phyloP scores from a whole-genome alignment of 2,113 vertebrate species.

The Opisthocomus hoazin region DNA sequence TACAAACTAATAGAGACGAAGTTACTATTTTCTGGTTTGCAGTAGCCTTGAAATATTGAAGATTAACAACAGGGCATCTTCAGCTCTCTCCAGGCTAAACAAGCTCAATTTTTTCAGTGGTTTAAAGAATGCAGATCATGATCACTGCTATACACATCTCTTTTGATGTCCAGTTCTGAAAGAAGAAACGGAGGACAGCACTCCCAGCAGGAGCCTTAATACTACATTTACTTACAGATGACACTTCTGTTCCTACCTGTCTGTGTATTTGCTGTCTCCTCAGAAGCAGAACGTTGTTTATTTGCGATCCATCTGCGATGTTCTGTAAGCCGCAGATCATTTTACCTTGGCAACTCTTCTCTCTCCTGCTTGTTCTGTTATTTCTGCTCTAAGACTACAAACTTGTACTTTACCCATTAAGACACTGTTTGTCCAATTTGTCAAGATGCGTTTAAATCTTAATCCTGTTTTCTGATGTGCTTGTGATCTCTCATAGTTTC shows the following conservation, averaged over 20 bases:
- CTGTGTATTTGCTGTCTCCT: not conserved
- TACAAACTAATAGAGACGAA: not conserved
- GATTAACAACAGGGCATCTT: not conserved
- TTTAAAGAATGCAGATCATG: not conserved
- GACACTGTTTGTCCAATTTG: not conserved
- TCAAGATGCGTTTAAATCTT: not conserved
- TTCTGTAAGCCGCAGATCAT: not conserved
- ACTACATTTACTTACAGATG: not conserved
- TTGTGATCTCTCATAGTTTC: not conserved
- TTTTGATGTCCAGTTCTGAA: not conserved
- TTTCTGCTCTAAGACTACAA: not conserved
- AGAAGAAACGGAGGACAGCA: not conserved
- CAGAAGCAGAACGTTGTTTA: not conserved
- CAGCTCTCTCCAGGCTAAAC: not conserved
- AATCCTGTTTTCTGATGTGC: not conserved
- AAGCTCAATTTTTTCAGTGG: not conserved
- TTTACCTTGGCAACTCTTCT: not conserved
- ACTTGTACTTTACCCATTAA: not conserved
- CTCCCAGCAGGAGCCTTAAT: not conserved
- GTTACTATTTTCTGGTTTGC: not conserved
- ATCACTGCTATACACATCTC: not conserved
- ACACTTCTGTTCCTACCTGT: not conserved
- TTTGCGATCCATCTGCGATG: not conserved
- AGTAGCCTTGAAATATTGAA: not conserved
- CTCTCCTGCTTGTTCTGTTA: not conserved